These are phyloP conservation scores for Epinotia ramella DNA, from an alignment of 2,888 invertebrate genomes.

Conservation along the genomic window DNA sequence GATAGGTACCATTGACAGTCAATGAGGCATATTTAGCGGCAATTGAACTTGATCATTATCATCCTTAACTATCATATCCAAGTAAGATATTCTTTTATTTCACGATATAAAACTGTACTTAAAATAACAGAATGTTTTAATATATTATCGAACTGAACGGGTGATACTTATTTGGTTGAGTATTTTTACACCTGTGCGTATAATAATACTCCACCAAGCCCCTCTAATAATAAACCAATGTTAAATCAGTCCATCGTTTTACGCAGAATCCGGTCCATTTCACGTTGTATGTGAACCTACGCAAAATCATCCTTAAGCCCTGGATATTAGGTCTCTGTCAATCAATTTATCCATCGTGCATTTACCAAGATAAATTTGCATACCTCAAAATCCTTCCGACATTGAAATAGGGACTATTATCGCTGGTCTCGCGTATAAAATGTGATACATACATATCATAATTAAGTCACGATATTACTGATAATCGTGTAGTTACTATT, in stretches of 20 bases:
- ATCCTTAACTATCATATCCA: too few relatives aligned
- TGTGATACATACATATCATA: not conserved
- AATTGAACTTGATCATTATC: too few relatives aligned
- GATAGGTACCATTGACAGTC: too few relatives aligned
- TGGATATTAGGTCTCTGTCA: not conserved
- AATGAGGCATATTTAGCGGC: too few relatives aligned
- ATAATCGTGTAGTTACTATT: constrained; percentile 3
- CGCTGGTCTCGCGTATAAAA: not conserved
- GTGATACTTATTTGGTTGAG: too few relatives aligned
- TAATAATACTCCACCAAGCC: too few relatives aligned
- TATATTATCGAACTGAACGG: too few relatives aligned
- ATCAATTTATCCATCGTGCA: not conserved
- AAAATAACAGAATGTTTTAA: too few relatives aligned
- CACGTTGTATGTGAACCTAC: not conserved
- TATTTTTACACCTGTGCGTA: too few relatives aligned
- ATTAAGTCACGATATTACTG: not conserved
- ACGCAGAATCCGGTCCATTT: not conserved
- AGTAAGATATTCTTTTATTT: too few relatives aligned
- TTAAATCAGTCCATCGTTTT: not conserved
- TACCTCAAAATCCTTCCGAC: not conserved
- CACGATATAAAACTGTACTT: too few relatives aligned
- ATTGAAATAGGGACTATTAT: not conserved
- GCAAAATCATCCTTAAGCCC: not conserved
- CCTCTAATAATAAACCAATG: not conserved
- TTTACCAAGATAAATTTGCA: not conserved